Conservation (phyloP, 2,888 invertebrate species). For the Plebejus anna region DNA sequence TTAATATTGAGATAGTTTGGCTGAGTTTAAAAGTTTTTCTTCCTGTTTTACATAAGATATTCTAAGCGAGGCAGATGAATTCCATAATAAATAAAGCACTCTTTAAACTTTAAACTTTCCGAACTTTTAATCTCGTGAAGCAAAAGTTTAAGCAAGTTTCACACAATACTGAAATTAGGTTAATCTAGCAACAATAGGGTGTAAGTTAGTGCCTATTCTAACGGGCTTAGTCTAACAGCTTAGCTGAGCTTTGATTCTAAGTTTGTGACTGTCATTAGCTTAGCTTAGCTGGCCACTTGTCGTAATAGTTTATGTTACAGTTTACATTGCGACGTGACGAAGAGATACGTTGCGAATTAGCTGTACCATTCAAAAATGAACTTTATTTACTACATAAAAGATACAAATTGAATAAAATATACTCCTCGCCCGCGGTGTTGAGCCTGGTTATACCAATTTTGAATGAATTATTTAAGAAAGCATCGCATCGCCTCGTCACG, state of each 20-base stretch:
- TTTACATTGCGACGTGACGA: neutral
- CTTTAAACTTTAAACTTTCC: conserved; percentile 6
- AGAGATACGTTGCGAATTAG: too few relatives aligned
- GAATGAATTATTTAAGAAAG: too few relatives aligned
- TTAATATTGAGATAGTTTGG: neutral
- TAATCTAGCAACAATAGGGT: conserved; percentile 23
- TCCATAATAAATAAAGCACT: conserved; percentile 17
- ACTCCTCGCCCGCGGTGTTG: too few relatives aligned
- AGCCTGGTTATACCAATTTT: too few relatives aligned
- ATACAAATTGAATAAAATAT: too few relatives aligned
- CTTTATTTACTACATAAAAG: too few relatives aligned
- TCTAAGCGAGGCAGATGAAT: neutral
- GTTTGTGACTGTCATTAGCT: neutral
- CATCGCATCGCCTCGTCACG: too few relatives aligned
- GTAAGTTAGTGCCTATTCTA: neutral
- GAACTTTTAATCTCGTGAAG: conserved; percentile 21
- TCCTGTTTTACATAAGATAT: neutral
- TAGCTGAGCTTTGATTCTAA: neutral
- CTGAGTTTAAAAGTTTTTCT: neutral
- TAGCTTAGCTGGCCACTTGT: neutral
- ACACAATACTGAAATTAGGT: conserved; percentile 22
- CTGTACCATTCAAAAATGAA: too few relatives aligned
- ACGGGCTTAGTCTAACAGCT: neutral
- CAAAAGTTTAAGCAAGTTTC: neutral
- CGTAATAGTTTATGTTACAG: neutral